Conservation (phyloP, 2,888 invertebrate species). For the Zygaena filipendulae region DNA sequence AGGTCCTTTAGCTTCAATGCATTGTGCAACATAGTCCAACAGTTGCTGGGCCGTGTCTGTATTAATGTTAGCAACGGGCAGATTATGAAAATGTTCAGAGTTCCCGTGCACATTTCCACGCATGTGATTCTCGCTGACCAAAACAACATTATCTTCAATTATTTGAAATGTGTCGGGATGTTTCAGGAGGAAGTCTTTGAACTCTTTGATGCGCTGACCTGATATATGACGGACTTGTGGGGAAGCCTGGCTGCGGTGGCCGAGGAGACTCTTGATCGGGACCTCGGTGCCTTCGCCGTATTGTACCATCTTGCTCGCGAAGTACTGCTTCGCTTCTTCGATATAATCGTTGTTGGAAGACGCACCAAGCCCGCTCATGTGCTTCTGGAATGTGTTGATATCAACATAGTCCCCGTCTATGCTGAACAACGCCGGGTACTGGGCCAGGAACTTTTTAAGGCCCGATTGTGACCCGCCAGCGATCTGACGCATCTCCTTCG, state of each 20-base stretch:
- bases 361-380: conserved; percentile 65
- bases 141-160: conserved; percentile 84
- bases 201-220: conserved; percentile 93
- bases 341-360: conserved; percentile 88
- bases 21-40: conserved; percentile 84
- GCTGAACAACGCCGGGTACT: conserved; percentile 96
- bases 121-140: conserved; percentile 77
- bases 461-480: conserved; percentile 97
- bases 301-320: conserved; percentile 93
- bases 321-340: conserved; percentile 97
- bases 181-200: conserved; percentile 87
- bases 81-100: conserved; percentile 73
- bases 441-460: conserved; percentile 94
- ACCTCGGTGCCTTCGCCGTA: conserved; percentile 97
- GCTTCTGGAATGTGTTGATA: conserved; percentile 82
- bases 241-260: conserved; percentile 96
- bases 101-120: conserved; percentile 75
- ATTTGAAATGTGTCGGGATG: conserved; percentile 89
- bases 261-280: conserved; percentile 94
- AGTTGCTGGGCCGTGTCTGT: conserved; percentile 85
- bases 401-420: conserved; percentile 94
- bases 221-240: conserved; percentile 97
- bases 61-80: conserved; percentile 83
- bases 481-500: conserved; percentile 97
- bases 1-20: conserved; percentile 84